Percentiles rank a stretch among this genome's conserved stretches.
These are phyloP conservation scores for Heloderma charlesbogerti DNA, from an alignment of 2,113 vertebrate genomes.

Conservation along the genomic window DNA sequence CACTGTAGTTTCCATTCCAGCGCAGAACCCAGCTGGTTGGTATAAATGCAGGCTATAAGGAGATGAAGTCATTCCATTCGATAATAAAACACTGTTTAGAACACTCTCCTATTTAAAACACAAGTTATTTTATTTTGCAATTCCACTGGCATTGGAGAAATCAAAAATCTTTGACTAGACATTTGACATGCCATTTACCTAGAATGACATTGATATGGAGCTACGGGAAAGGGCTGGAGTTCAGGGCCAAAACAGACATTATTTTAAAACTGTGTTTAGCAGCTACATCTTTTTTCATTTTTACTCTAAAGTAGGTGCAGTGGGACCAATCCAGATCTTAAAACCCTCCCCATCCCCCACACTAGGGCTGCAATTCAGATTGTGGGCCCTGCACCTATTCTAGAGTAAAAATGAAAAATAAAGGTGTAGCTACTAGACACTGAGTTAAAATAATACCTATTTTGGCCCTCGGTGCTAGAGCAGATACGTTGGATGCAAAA, in stretches of 20 bases:
- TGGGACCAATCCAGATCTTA: too few species aligned
- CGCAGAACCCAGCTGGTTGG: background rate
- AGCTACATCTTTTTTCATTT: too few species aligned
- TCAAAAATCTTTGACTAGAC: background rate
- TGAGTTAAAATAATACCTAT: too few species aligned
- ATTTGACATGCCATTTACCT: background rate
- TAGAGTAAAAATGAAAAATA: too few species aligned
- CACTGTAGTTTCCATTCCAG: background rate
- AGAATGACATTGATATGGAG: background rate
- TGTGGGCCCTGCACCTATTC: too few species aligned
- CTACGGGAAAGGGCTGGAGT: too few species aligned
- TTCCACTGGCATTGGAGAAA: background rate
- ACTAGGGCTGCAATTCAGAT: too few species aligned
- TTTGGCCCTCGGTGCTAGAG: background rate
- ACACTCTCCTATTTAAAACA: background rate
- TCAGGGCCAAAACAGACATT: background rate
- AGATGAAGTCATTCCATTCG: background rate
- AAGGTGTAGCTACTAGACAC: too few species aligned
- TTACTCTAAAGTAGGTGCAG: too few species aligned
- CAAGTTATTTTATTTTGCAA: background rate
- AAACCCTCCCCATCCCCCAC: too few species aligned
- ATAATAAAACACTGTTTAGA: background rate
- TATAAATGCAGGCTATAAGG: background rate
- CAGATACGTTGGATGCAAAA: background rate
- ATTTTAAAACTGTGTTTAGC: too few species aligned